phyloP scores from a whole-genome alignment of 2,113 vertebrate genomes.

The Ariopsis seemanni region DNA sequence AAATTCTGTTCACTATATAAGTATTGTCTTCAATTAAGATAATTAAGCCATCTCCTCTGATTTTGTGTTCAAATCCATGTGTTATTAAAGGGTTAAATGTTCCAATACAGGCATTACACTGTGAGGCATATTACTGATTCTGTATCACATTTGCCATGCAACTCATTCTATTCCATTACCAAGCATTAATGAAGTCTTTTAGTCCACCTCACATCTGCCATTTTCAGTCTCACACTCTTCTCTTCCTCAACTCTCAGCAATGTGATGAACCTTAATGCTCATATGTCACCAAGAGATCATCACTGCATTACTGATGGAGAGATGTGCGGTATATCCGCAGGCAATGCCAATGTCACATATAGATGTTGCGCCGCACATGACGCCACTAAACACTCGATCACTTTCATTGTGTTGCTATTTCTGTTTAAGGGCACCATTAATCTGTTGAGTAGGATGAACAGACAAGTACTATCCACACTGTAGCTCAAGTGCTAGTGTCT shows the following conservation, averaged over 20 bases:
- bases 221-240: neutral
- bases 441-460: conserved; percentile 2
- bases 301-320: conserved; percentile 21
- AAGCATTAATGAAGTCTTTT: neutral
- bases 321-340: neutral
- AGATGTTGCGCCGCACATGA: conserved; percentile 7
- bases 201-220: neutral
- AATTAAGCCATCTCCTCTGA: neutral
- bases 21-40: neutral
- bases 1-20: neutral
- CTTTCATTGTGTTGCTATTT: conserved; percentile 11
- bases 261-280: conserved; percentile 13
- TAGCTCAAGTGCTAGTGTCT: neutral
- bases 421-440: conserved; percentile 25
- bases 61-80: no score
- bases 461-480: neutral
- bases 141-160: neutral
- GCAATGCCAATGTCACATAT: conserved; percentile 18
- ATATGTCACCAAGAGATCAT: conserved; percentile 24
- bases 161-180: neutral
- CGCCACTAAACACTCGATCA: conserved; percentile 6
- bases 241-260: neutral
- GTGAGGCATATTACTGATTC: neutral
- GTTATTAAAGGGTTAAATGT: neutral
- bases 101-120: no score